Evolutionary conservation across 1,140 invertebrate species (phyloP).

Genomic region (Pachyrhynchus sulphureomaculatus): DNA sequence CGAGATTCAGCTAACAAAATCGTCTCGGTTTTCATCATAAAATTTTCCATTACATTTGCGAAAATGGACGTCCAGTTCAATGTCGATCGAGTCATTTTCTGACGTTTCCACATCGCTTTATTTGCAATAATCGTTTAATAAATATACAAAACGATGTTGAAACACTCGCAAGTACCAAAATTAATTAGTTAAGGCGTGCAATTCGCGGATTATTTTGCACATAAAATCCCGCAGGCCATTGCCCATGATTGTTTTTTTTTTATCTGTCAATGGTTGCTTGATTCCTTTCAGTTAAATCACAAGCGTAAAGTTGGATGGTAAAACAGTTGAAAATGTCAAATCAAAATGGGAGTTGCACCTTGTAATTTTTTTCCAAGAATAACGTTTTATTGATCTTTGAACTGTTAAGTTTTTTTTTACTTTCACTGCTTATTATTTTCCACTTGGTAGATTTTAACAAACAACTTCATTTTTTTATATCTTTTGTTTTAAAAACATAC

Average conservation of each 20-base stretch:
- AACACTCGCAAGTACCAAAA: background rate
- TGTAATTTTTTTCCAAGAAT: background rate
- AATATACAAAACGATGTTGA: slow-evolving; percentile 1
- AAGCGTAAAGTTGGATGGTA: background rate
- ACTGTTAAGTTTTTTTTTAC: slow-evolving; percentile 3
- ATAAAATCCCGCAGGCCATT: background rate
- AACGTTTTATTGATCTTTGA: slow-evolving; percentile 13
- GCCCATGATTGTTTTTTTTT: background rate
- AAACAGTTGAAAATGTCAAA: background rate
- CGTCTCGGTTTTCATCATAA: background rate
- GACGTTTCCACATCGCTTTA: slow-evolving; percentile 9
- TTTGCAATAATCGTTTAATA: slow-evolving; percentile 1
- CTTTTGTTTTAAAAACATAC: too few relatives aligned
- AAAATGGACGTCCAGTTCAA: slow-evolving; percentile 18
- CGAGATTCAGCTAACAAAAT: background rate
- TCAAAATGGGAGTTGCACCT: background rate
- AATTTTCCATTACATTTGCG: background rate
- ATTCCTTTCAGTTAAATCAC: background rate
- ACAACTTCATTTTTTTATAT: background rate
- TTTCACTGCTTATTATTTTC: slow-evolving; percentile 12
- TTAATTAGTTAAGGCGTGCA: background rate
- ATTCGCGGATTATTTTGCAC: slow-evolving; percentile 2
- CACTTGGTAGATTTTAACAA: background rate
- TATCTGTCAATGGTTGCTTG: background rate
- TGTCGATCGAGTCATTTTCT: slow-evolving; percentile 4